Evolutionary conservation across 2,113 vertebrate species (phyloP).

Genomic region (Callocephalon fimbriatum): DNA sequence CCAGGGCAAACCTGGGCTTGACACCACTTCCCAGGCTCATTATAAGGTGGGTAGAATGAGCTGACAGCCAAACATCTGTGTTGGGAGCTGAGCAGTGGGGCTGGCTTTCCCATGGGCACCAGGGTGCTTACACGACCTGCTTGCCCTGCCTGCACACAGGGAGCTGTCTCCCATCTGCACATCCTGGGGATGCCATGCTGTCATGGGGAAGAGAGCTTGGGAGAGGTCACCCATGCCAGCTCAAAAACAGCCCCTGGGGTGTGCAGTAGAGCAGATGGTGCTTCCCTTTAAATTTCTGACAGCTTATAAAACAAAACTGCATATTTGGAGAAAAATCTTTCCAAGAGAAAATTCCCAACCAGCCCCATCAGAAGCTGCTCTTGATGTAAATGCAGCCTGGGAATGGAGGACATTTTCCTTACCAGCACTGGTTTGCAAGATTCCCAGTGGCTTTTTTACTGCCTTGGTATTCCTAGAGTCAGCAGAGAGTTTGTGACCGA

Average conservation of each 20-base stretch:
- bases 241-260: neutral
- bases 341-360: neutral
- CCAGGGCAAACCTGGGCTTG: neutral
- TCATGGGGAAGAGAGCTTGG: neutral
- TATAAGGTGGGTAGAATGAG: neutral
- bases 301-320: neutral
- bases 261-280: rapidly evolving
- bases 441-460: neutral
- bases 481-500: neutral
- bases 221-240: neutral
- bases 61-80: neutral
- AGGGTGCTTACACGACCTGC: rapidly evolving
- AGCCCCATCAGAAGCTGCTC: neutral
- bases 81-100: neutral
- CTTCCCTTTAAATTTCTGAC: neutral
- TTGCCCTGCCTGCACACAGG: rapidly evolving
- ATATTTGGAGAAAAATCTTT: neutral
- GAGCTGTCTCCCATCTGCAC: neutral
- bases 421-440: neutral
- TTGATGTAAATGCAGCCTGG: neutral
- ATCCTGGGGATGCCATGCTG: neutral
- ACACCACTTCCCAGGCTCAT: neutral
- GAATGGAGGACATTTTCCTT: neutral
- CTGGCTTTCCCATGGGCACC: rapidly evolving
- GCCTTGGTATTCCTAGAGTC: neutral